A percentile compares a stretch with the other conserved stretches of the same genome.
Conservation (phyloP, 1,140 invertebrate genomes). For the Nymphalis io region DNA sequence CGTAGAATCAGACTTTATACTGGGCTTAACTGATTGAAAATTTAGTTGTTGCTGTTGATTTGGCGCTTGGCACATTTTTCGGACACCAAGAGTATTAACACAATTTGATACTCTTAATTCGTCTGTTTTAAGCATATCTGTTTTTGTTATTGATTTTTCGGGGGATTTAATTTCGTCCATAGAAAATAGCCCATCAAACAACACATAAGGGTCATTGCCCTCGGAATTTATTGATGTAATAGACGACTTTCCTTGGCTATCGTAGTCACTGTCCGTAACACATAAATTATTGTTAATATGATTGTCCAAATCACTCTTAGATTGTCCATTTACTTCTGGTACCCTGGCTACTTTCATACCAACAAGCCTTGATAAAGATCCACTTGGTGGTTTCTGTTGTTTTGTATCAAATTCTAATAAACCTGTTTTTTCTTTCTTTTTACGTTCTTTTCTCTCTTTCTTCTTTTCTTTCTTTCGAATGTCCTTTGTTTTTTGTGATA, state of each 20-base stretch:
- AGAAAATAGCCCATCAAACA: constrained; percentile 63
- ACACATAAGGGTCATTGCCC: constrained; percentile 50
- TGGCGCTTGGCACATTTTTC: not conserved
- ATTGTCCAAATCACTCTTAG: constrained; percentile 21
- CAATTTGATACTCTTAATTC: constrained; percentile 26
- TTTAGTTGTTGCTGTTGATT: not conserved
- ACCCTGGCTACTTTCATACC: constrained; percentile 57
- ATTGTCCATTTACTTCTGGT: constrained; percentile 8
- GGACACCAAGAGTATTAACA: constrained; percentile 1
- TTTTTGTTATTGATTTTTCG: constrained; percentile 43
- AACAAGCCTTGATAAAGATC: constrained; percentile 51
- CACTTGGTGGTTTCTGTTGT: constrained; percentile 21
- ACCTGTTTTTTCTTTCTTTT: constrained; percentile 41
- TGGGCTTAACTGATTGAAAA: not conserved
- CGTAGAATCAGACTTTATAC: not conserved
- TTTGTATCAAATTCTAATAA: constrained; percentile 26
- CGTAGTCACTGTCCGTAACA: constrained; percentile 59
- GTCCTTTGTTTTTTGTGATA: constrained; percentile 32
- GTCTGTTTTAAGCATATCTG: not conserved
- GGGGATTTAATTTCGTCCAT: constrained; percentile 63
- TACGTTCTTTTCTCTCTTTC: constrained; percentile 39
- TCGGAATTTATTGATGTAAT: constrained; percentile 56
- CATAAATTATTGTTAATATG: constrained; percentile 28
- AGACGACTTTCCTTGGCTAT: constrained; percentile 64
- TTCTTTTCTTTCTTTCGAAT: constrained; percentile 39